phyloP scores from a whole-genome alignment of 2,888 invertebrate genomes.

The Leptinotarsa juncta region DNA sequence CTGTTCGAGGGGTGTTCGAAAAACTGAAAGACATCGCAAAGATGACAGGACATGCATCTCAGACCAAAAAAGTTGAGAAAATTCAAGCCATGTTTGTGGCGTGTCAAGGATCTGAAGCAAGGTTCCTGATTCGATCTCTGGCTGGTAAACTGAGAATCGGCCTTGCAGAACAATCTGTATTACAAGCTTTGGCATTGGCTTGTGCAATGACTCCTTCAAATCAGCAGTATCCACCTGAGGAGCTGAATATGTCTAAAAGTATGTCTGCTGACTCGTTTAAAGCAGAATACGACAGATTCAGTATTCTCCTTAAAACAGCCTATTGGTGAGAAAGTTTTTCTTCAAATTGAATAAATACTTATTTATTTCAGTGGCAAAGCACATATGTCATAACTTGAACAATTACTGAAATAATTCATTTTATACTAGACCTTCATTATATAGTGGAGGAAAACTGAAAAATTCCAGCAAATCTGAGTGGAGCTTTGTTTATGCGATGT shows the following conservation, averaged over 20 bases:
- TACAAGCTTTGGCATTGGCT: conserved; percentile 91
- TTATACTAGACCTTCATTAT: too few species aligned
- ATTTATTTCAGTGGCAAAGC: too few species aligned
- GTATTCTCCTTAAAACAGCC: conserved; percentile 87
- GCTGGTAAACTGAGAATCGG: conserved; percentile 96
- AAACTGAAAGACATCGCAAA: conserved; percentile 88
- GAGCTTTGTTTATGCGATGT: too few species aligned
- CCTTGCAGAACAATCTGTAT: conserved; percentile 94
- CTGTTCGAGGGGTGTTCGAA: conserved; percentile 74
- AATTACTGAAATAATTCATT: too few species aligned
- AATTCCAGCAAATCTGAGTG: too few species aligned
- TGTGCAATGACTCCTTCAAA: conserved; percentile 82
- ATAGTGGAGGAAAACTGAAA: too few species aligned
- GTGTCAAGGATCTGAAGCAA: conserved; percentile 87
- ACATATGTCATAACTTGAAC: too few species aligned
- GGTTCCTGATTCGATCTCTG: conserved; percentile 89
- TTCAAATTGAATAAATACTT: neutral
- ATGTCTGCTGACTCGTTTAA: conserved; percentile 79
- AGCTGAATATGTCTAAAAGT: conserved; percentile 74
- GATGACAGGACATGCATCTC: conserved; percentile 78
- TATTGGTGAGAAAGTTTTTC: conserved; percentile 76
- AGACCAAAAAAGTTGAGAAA: conserved; percentile 88
- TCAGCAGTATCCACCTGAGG: conserved; percentile 73
- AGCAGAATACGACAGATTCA: conserved; percentile 77
- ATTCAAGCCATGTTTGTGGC: conserved; percentile 94